phyloP scores from a whole-genome alignment of 2,113 vertebrate genomes.

The Phasianus colchicus region DNA sequence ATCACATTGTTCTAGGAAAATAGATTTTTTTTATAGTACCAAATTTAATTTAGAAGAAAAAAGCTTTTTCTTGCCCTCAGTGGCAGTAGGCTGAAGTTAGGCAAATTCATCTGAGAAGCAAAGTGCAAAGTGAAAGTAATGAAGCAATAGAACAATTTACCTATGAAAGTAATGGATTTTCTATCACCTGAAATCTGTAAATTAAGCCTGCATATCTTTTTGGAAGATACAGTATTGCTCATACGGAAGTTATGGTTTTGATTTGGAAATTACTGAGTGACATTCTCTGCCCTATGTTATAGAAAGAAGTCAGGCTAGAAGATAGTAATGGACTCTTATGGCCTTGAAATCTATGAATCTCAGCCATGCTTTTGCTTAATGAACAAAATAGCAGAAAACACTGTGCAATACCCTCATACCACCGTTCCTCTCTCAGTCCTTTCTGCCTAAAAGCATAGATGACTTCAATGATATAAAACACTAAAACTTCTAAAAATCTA shows the following conservation, averaged over 20 bases:
- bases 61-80: background rate
- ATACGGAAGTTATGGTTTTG: conserved; percentile 28
- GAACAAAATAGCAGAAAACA: background rate
- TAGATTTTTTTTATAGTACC: background rate
- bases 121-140: conserved; percentile 11
- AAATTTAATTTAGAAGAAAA: conserved; percentile 23
- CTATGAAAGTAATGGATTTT: conserved; percentile 43
- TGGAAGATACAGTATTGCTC: background rate
- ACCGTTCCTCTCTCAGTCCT: background rate
- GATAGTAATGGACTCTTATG: background rate
- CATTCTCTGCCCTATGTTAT: background rate
- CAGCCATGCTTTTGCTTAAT: background rate
- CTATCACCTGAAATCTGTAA: conserved; percentile 17
- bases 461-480: background rate
- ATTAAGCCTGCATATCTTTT: conserved; percentile 22
- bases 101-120: conserved; percentile 9
- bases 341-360: conserved; percentile 21
- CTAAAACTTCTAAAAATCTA: background rate
- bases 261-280: conserved; percentile 33
- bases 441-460: background rate
- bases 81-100: background rate
- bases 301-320: background rate
- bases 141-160: conserved; percentile 46
- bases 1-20: background rate
- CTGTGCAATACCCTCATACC: background rate